These are phyloP conservation scores for Oceanodroma tethys DNA, from an alignment of 2,113 vertebrate genomes.

Conservation along the genomic window DNA sequence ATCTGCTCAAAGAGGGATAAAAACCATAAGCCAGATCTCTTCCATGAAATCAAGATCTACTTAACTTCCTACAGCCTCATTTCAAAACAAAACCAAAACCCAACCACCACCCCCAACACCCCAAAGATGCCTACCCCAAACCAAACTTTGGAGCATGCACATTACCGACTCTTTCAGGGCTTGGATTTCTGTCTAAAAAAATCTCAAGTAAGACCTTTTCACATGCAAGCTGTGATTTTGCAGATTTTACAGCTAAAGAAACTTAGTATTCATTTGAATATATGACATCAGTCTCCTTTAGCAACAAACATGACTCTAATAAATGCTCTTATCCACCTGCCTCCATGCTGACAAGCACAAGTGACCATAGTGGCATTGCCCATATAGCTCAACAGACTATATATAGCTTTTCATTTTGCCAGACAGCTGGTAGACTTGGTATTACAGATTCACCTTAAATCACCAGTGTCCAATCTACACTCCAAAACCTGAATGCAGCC, in stretches of 20 bases:
- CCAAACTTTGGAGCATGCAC: not conserved
- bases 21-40: not conserved
- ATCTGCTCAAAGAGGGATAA: not conserved
- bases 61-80: not conserved
- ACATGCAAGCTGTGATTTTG: not conserved
- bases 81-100: not conserved
- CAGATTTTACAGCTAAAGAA: not conserved
- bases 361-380: not conserved
- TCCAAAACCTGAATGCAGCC: not conserved
- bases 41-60: not conserved
- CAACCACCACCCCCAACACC: not conserved
- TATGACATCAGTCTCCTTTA: not conserved
- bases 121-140: not conserved
- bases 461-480: not conserved
- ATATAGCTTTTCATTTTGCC: not conserved
- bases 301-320: not conserved
- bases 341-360: not conserved
- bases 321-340: not conserved
- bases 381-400: not conserved
- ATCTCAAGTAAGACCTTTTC: not conserved
- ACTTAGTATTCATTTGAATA: not conserved
- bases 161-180: not conserved
- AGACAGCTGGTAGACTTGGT: not conserved
- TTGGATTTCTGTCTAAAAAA: not conserved
- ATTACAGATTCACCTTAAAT: not conserved